Percentiles rank a stretch among this genome's conserved stretches.
These are phyloP conservation scores for Torymus aiolomorphi DNA, from an alignment of 2,888 invertebrate species.

Conservation along the genomic window DNA sequence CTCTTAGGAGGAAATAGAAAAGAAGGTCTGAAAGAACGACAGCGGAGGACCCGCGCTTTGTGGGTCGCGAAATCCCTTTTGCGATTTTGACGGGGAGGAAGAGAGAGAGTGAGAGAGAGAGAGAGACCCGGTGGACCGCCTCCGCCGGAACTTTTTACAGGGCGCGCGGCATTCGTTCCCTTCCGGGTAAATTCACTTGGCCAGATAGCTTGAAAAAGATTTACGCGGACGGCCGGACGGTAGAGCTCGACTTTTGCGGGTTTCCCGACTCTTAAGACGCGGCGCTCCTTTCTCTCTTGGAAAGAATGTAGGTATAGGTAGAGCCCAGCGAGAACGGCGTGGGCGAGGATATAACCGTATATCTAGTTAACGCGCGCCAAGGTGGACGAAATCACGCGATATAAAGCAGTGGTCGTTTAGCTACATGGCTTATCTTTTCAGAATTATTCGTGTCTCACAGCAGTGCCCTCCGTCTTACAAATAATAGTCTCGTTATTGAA, in stretches of 20 bases:
- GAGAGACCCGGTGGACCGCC: too few species aligned
- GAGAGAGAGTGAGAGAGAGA: slow-evolving; percentile 6
- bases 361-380: slow-evolving; percentile 33
- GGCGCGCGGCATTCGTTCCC: background rate
- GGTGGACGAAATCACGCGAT: background rate
- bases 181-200: slow-evolving; percentile 12
- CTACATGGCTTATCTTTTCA: background rate
- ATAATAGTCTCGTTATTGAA: too few species aligned
- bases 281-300: background rate
- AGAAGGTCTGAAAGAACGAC: too few species aligned
- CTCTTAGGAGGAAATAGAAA: too few species aligned
- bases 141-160: too few species aligned
- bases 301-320: background rate
- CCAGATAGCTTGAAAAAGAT: slow-evolving; percentile 8
- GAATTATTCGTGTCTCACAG: background rate
- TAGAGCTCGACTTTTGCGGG: background rate
- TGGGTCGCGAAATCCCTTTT: too few species aligned
- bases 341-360: background rate
- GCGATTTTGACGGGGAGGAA: too few species aligned
- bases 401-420: background rate
- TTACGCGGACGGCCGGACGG: background rate
- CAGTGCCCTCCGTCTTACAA: too few species aligned
- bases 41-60: too few species aligned
- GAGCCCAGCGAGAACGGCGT: too few species aligned
- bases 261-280: background rate